Conservation (phyloP, 1,140 invertebrate genomes). For the Drosophila hydei region DNA sequence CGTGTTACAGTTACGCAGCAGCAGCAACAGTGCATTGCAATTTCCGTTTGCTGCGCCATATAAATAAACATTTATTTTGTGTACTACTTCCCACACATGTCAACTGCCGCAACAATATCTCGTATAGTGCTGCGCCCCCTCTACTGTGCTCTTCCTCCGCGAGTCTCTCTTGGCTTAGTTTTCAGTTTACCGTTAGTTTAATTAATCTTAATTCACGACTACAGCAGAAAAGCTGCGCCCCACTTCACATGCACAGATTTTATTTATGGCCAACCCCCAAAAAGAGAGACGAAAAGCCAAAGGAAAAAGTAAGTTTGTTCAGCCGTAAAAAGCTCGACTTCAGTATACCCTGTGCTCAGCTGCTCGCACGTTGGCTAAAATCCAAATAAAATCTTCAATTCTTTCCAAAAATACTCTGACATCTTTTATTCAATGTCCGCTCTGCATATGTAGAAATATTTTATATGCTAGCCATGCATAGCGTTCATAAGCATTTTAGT, state of each 20-base stretch:
- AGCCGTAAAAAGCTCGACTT: background rate
- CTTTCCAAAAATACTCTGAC: background rate
- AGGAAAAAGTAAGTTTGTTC: constrained; percentile 2
- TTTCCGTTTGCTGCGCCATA: constrained; percentile 73
- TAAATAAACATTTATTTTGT: constrained; percentile 81
- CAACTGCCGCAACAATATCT: constrained; percentile 49
- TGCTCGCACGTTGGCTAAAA: background rate
- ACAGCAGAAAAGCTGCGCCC: constrained; percentile 63
- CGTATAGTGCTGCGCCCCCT: background rate
- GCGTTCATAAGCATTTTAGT: constrained; percentile 2
- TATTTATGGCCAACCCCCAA: constrained; percentile 69
- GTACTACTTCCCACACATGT: constrained; percentile 64
- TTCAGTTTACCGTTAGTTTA: constrained; percentile 78
- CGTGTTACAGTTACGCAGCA: constrained; percentile 42
- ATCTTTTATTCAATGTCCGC: background rate
- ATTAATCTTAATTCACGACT: constrained; percentile 81
- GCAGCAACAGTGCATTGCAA: constrained; percentile 60
- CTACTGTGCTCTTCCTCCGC: background rate
- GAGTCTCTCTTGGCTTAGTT: constrained; percentile 54
- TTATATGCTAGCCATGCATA: background rate
- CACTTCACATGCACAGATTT: constrained; percentile 76
- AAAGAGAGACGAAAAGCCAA: constrained; percentile 9
- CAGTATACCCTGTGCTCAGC: constrained; percentile 5
- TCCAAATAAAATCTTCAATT: background rate
- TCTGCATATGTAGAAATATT: constrained; percentile 1